phyloP scores from a whole-genome alignment of 2,888 invertebrate genomes.

The Parascotia fuliginaria region DNA sequence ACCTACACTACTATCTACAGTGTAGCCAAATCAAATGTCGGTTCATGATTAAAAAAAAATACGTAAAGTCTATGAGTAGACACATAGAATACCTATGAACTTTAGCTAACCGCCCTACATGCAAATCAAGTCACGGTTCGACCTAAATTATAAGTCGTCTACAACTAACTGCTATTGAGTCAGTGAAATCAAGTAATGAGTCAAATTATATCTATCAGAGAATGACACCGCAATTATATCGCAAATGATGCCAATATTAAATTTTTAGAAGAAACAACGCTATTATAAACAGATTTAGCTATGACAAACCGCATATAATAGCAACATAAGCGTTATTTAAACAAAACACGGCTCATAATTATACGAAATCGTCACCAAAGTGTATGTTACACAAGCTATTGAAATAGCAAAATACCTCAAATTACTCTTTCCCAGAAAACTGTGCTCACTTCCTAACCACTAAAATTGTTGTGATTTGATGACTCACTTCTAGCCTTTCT shows the following conservation, averaged over 20 bases:
- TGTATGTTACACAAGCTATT: conserved; percentile 28
- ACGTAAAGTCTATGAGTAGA: conserved; percentile 67
- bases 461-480: conserved; percentile 1
- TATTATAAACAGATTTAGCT: conserved; percentile 81
- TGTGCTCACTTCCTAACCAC: conserved; percentile 15
- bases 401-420: conserved; percentile 33
- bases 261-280: conserved; percentile 64
- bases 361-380: conserved; percentile 49
- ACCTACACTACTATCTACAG: too few relatives aligned
- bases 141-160: conserved; percentile 72
- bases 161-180: conserved; percentile 64
- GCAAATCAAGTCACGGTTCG: conserved; percentile 81
- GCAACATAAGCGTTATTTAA: conserved; percentile 53
- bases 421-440: conserved; percentile 35
- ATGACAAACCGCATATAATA: conserved; percentile 62
- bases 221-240: conserved; percentile 68
- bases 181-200: conserved; percentile 62
- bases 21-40: conserved; percentile 23
- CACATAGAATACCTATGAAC: conserved; percentile 63
- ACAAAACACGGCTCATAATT: conserved; percentile 58
- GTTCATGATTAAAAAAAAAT: conserved; percentile 51
- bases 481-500: background rate
- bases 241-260: conserved; percentile 65
- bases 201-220: conserved; percentile 71
- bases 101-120: conserved; percentile 68